Evolutionary conservation across 1,140 invertebrate species (phyloP), one percentile per base, ranked within the genome.

Genomic region (Pseudomyrmex concolor): DNA sequence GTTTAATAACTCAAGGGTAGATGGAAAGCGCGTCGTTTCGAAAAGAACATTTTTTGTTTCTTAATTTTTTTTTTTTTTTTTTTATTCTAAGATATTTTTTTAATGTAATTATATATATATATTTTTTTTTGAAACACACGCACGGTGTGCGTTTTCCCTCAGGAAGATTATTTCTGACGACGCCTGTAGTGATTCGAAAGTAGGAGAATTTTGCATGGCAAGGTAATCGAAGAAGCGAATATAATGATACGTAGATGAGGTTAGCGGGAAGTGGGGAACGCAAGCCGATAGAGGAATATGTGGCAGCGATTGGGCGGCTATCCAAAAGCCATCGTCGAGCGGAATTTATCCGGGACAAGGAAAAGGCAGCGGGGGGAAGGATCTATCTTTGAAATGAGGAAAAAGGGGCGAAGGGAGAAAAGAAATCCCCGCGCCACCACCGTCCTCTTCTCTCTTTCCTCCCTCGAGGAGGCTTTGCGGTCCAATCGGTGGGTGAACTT

Each of bases 221-320:
- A 71, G 34, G 19, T 45, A 70, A 59, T 22, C 55, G 13, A 59
- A 78, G 64, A 70, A 70, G 54, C 54, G 66, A 71, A 70, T 71
- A 70, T 71, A 80, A 19, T 71, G 55, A 83, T 48, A 68, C 60
- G 64, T 77, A 51, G 51, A 73, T 60, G 34, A 71, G 48, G 45
- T 17, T 19, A 64, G 57, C 59, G 9, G 15, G 22, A 25, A 10
- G 51, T 17, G 68, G 63, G 60, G 66, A 60, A 45, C 55, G 60
- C 67, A 63, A 51, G 66, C 81, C 87, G 87, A 89, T 89, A 93
- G 34, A 34, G 88, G 89, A 93, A 93, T 89, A 93, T 93, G 92
- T 92, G 93, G 91, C 92, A 87, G 90, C 91, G 90, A 93, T 93
- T 94, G 93, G 93, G 93, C 93, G 84, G 89, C 87, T 82, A 91